phyloP scores from a whole-genome alignment of 2,797 vertebrate species.

The Oreochromis grahami region DNA sequence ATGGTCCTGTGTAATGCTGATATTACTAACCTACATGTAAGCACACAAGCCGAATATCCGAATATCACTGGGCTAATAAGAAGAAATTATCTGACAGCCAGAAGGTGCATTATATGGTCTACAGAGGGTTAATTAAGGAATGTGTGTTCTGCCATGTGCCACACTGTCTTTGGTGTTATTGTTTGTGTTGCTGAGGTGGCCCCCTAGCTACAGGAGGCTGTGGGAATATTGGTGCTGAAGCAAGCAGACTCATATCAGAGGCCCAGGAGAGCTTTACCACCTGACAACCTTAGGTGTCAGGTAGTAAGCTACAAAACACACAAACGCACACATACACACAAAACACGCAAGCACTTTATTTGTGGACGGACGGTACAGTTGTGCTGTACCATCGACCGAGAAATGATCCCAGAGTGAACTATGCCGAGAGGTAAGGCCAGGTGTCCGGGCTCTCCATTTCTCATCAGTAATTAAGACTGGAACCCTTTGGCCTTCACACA shows the following conservation, averaged over 20 bases:
- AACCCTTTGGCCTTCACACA: constrained; percentile 47
- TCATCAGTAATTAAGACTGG: constrained; percentile 67
- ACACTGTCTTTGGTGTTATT: not conserved
- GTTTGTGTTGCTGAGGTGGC: not conserved
- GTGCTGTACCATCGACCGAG: constrained; percentile 27
- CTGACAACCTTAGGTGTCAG: not conserved
- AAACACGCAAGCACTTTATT: not conserved
- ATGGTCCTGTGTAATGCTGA: not conserved
- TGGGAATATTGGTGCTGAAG: not conserved
- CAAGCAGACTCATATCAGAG: not conserved
- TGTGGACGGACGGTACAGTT: constrained; percentile 1
- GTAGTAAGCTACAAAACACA: not conserved
- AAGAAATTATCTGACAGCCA: not conserved
- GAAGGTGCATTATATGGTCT: not conserved
- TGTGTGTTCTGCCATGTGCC: not conserved
- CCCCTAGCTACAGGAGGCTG: not conserved
- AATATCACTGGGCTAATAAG: not conserved
- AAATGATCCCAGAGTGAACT: constrained; percentile 42
- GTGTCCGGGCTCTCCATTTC: constrained; percentile 54
- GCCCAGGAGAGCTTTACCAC: constrained; percentile 13
- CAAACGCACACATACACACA: not conserved
- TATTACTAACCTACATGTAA: not conserved
- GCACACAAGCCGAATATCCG: not conserved
- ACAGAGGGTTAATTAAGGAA: not conserved
- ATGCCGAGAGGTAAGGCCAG: constrained; percentile 51